Percentiles rank a stretch among this genome's conserved stretches.
phyloP scores from a whole-genome alignment of 2,797 vertebrate genomes.

The Paramormyrops hopkinsi region DNA sequence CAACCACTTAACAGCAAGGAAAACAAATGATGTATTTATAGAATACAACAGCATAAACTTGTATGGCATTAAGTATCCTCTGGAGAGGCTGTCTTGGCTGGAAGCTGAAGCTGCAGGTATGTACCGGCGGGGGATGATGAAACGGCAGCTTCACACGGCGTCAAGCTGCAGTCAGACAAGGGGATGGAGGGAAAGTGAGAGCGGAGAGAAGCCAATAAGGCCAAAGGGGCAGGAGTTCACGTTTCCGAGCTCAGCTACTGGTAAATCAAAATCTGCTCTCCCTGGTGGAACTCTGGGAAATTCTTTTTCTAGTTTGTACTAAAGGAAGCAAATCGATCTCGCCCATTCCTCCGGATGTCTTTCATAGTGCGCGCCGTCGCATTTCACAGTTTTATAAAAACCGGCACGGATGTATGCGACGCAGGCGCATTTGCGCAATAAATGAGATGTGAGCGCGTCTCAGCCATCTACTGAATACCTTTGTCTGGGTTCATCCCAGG shows the following conservation, averaged over 20 bases:
- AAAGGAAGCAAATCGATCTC: background rate
- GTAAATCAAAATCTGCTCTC: background rate
- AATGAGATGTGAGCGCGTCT: background rate
- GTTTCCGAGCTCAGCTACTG: background rate
- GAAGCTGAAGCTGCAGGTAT: background rate
- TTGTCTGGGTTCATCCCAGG: conserved; percentile 10
- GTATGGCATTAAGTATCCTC: background rate
- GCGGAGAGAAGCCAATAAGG: background rate
- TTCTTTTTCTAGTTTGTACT: background rate
- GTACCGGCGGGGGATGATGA: background rate
- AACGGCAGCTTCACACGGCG: background rate
- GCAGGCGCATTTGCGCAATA: background rate
- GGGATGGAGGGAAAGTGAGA: background rate
- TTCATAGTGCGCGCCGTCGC: background rate
- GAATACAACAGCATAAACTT: background rate
- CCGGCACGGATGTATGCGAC: background rate
- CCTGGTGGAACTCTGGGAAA: background rate
- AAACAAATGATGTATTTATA: background rate
- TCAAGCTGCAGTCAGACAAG: background rate
- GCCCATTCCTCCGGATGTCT: background rate
- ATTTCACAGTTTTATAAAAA: background rate
- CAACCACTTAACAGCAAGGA: background rate
- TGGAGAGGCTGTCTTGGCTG: background rate
- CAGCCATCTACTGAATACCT: background rate
- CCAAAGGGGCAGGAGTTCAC: background rate